These are phyloP conservation scores for Dicrurus megarhynchus DNA, from an alignment of 2,113 vertebrate genomes.

Conservation along the genomic window DNA sequence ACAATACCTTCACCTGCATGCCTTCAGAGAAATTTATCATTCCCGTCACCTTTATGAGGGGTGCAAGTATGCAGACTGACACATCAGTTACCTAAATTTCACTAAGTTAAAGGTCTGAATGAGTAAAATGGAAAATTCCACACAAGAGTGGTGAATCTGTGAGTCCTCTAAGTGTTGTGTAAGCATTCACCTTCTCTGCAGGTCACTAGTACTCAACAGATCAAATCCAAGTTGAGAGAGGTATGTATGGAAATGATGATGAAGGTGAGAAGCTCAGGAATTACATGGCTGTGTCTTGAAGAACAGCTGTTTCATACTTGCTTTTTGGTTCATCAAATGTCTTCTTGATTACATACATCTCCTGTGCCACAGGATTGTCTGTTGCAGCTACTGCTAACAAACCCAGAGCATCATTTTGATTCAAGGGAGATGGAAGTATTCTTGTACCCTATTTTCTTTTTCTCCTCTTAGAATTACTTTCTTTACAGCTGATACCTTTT, in stretches of 20 bases:
- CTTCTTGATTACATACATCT: background rate
- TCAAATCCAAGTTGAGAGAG: background rate
- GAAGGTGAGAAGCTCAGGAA: background rate
- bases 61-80: background rate
- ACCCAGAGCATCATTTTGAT: background rate
- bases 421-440: background rate
- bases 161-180: background rate
- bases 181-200: background rate
- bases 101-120: background rate
- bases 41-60: background rate
- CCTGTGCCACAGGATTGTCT: background rate
- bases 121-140: background rate
- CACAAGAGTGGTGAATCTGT: background rate
- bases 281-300: background rate
- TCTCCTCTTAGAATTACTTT: background rate
- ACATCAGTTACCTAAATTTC: background rate
- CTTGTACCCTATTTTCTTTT: background rate
- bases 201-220: background rate
- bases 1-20: background rate
- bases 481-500: background rate
- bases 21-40: background rate
- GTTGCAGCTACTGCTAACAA: background rate
- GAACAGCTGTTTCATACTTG: background rate
- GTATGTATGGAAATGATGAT: background rate
- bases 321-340: background rate